Conservation (phyloP, 2,797 vertebrate genomes). For the Coregonus ussuriensis region DNA sequence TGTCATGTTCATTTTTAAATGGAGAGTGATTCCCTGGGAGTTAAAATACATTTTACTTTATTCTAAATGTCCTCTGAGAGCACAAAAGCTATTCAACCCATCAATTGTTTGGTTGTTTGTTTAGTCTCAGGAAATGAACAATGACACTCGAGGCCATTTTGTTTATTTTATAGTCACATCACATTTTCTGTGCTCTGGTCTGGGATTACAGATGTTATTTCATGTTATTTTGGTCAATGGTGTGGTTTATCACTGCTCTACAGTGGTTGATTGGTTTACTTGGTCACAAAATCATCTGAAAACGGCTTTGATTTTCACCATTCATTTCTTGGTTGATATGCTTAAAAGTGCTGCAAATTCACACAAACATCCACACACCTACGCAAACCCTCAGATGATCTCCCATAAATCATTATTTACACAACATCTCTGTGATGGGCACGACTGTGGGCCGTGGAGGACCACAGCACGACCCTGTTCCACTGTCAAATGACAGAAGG, state of each 20-base stretch:
- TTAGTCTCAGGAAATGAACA: too few species aligned
- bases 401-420: neutral
- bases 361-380: neutral
- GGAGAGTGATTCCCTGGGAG: too few species aligned
- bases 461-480: neutral
- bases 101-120: too few species aligned
- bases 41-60: too few species aligned
- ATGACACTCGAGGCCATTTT: too few species aligned
- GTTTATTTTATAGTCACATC: slow-evolving; percentile 19
- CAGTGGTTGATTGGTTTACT: neutral
- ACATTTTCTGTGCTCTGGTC: neutral
- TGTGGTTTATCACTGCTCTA: neutral
- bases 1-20: too few species aligned
- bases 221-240: neutral
- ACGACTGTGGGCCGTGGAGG: neutral
- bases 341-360: too few species aligned
- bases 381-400: neutral
- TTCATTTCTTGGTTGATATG: neutral
- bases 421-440: neutral
- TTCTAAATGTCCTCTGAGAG: too few species aligned
- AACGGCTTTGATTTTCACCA: neutral
- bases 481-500: neutral
- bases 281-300: neutral
- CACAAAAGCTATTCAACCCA: too few species aligned
- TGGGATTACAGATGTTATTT: neutral